Evolutionary conservation across 1,140 invertebrate genomes (phyloP).

Genomic region (Sinella curviseta): DNA sequence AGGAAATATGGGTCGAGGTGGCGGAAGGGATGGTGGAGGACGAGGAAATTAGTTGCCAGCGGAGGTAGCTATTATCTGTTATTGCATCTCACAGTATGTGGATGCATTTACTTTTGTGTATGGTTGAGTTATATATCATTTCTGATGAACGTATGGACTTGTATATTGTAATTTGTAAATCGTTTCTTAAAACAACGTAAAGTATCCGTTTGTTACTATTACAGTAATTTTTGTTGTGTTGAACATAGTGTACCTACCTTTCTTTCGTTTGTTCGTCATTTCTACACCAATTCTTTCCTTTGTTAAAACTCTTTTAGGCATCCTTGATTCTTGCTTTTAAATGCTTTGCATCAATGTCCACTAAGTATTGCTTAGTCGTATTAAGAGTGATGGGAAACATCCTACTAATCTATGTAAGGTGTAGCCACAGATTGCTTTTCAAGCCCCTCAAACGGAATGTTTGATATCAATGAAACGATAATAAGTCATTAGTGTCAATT

Average conservation of each 20-base stretch:
- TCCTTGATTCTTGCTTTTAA: neutral
- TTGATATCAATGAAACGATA: neutral
- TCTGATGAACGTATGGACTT: slow-evolving; percentile 21
- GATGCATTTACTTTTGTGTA: neutral
- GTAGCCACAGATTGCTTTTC: neutral
- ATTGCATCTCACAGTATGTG: neutral
- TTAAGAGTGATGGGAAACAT: neutral
- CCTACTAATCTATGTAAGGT: too few species aligned
- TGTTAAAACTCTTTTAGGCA: neutral
- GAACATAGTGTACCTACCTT: too few species aligned
- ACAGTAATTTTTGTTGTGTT: neutral
- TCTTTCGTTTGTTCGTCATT: neutral
- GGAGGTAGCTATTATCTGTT: slow-evolving; percentile 4
- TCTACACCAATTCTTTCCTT: neutral
- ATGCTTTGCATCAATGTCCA: neutral
- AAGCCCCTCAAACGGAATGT: neutral
- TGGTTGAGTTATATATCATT: slow-evolving; percentile 2
- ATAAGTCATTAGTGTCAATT: slow-evolving; percentile 12
- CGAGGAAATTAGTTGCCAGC: slow-evolving; percentile 51
- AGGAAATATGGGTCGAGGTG: slow-evolving; percentile 52
- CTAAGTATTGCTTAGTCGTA: slow-evolving; percentile 17
- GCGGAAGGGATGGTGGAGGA: slow-evolving; percentile 56
- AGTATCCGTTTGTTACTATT: neutral
- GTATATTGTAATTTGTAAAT: slow-evolving; percentile 12
- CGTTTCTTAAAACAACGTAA: neutral